phyloP scores from a whole-genome alignment of 2,888 invertebrate species.

The Zygogramma bicolorata region DNA sequence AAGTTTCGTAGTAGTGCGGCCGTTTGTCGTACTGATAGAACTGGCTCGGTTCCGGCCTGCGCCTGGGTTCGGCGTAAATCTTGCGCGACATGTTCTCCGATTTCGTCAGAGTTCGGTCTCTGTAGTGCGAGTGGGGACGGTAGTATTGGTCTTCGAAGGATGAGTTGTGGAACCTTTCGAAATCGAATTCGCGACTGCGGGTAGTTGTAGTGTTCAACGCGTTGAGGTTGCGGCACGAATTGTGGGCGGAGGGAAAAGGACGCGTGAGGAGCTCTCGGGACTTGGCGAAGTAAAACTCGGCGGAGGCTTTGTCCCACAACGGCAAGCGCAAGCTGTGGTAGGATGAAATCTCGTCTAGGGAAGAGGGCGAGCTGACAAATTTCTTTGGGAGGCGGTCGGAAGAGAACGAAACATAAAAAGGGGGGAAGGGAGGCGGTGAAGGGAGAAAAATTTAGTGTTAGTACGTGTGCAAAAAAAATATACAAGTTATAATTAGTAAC shows the following conservation, averaged over 20 bases:
- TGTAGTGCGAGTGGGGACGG: constrained; percentile 51
- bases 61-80: constrained; percentile 58
- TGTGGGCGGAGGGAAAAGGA: constrained; percentile 66
- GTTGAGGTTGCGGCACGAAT: constrained; percentile 62
- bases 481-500: neutral
- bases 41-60: constrained; percentile 51
- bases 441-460: constrained; percentile 41
- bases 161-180: constrained; percentile 58
- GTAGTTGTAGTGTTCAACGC: constrained; percentile 49
- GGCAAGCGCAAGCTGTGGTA: constrained; percentile 70
- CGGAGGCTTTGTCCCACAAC: constrained; percentile 79
- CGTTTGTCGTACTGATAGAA: constrained; percentile 51
- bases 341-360: constrained; percentile 68
- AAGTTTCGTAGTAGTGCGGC: constrained; percentile 57
- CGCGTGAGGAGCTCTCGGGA: constrained; percentile 77
- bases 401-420: constrained; percentile 39
- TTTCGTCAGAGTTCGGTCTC: constrained; percentile 64
- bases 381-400: constrained; percentile 49
- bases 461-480: constrained; percentile 35
- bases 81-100: constrained; percentile 66
- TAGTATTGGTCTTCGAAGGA: constrained; percentile 58
- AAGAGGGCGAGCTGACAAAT: constrained; percentile 69
- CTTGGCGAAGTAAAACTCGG: constrained; percentile 80
- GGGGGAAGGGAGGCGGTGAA: constrained; percentile 28
- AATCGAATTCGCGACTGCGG: constrained; percentile 46